These are phyloP conservation scores for Caerostris darwini DNA, from an alignment of 1,140 invertebrate genomes.

Conservation along the genomic window DNA sequence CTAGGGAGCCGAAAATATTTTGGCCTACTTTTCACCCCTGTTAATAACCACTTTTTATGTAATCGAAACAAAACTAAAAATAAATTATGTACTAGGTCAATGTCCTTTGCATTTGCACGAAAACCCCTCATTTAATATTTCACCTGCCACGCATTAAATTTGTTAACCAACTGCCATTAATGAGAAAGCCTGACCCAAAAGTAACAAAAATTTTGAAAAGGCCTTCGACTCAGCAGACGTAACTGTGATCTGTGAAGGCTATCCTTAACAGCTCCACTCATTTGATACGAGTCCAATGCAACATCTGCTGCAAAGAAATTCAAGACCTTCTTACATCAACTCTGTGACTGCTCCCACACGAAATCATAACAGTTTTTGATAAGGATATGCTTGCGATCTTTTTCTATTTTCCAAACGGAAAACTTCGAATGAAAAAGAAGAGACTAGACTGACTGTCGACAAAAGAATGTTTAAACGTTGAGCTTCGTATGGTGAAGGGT, in stretches of 20 bases:
- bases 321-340: background rate
- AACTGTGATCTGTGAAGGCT: background rate
- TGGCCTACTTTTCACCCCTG: background rate
- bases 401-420: background rate
- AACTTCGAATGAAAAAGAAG: background rate
- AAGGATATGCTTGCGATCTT: background rate
- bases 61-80: background rate
- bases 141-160: background rate
- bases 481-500: background rate
- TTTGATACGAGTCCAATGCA: background rate
- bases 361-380: background rate
- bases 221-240: background rate
- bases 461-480: background rate
- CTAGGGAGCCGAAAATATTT: no score
- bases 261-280: background rate
- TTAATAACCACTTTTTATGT: background rate
- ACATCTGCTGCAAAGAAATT: conserved; percentile 15
- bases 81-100: background rate
- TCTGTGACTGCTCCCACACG: background rate
- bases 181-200: background rate
- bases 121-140: background rate
- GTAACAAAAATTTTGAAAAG: background rate
- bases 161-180: no score
- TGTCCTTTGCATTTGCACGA: background rate
- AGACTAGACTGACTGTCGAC: background rate